Evolutionary conservation across 1,140 invertebrate genomes (phyloP).

Genomic region (Ceratosolen solmsi): DNA sequence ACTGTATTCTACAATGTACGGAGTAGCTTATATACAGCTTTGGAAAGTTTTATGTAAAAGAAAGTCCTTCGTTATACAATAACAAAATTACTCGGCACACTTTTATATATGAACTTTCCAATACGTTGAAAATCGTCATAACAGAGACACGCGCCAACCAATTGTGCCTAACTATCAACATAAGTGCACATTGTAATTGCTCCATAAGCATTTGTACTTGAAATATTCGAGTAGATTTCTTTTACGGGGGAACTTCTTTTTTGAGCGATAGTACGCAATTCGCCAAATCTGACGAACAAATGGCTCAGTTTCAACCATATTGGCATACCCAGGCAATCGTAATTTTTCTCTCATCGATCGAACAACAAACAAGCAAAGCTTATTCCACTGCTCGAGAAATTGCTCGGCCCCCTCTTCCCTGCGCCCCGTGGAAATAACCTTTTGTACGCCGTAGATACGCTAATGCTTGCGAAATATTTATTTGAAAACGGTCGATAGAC

Average conservation of each 20-base stretch:
- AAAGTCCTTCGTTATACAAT: neutral
- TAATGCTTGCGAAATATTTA: neutral
- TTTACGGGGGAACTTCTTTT: neutral
- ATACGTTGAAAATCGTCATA: neutral
- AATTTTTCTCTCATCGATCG: too few species aligned
- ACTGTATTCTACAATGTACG: too few species aligned
- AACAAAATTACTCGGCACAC: neutral
- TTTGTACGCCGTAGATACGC: neutral
- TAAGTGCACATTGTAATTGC: neutral
- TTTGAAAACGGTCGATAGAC: constrained; percentile 1
- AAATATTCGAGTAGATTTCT: neutral
- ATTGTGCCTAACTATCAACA: neutral
- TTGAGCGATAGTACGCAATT: neutral
- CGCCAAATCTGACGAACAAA: neutral
- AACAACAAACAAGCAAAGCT: too few species aligned
- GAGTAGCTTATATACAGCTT: too few species aligned
- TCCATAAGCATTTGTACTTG: neutral
- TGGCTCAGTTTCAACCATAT: neutral
- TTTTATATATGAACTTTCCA: neutral
- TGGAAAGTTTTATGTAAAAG: neutral
- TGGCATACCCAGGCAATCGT: neutral
- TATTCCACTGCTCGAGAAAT: too few species aligned
- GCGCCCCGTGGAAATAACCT: constrained; percentile 21
- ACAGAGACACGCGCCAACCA: neutral
- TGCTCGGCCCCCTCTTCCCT: too few species aligned